Evolutionary conservation across 2,888 invertebrate species (phyloP), one percentile per base, ranked within the genome.

Genomic region (Ellobium chinense): DNA sequence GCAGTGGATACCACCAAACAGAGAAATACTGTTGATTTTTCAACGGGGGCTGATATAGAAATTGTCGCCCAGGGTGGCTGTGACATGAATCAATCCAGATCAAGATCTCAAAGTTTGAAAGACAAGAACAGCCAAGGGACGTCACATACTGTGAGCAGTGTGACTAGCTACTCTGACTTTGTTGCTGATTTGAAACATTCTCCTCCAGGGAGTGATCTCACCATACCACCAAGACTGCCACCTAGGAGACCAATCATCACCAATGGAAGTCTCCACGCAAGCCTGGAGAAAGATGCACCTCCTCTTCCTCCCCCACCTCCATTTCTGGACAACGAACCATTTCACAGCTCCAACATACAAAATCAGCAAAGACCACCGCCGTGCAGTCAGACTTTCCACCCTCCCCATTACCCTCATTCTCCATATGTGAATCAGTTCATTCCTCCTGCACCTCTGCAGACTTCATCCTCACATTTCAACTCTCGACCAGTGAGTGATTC

Each of bases 361-460:
- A 39, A n/a, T n/a, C 7, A 21, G 12, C 62, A 62, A 1, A 24
- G 0, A 37, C 27, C 14, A 54, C 56, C 56, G 9, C n/a, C 46
- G 27, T 60, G 5, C n/a, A 9, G 7, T 12, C 58, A 60, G 36
- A 34, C 31, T 72, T 24, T 2, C 5, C 37, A 29, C 39, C 39
- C 63, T 27, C 54, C 39, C 2, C 39, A 37, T 12, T 63, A 56
- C 21, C 65, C n/a, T 27, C 78, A 78, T 62, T 56, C 37, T 4
- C 80, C 80, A 9, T 80, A 80, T 60, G 80, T 80, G 18, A 80
- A 80, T 31, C 80, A 80, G 31, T 3, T 62, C 21, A 56, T 74
- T 31, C 73, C 80, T 37, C 60, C 34, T 5, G 29, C 74, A 46
- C 9, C 27, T 21, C n/a, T 68, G 1, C 46, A 56, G 0, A 37